These are phyloP conservation scores for Diogma glabrata DNA, from an alignment of 2,888 invertebrate species.

Conservation along the genomic window DNA sequence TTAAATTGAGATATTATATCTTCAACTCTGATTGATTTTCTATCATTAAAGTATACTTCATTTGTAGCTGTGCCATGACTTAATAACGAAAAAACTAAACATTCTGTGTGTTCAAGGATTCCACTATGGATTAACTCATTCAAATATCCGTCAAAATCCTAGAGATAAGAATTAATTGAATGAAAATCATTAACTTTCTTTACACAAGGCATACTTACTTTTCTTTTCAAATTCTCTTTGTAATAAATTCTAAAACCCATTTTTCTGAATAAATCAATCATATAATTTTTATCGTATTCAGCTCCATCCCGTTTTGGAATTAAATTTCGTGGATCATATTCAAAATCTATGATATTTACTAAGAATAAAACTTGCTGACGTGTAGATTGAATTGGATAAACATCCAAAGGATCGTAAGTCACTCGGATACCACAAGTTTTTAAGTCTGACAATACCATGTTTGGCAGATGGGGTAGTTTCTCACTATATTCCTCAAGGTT, in stretches of 20 bases:
- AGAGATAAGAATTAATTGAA: no score
- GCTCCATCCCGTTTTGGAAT: neutral
- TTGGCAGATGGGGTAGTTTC: neutral
- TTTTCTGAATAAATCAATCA: neutral
- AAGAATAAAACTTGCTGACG: neutral
- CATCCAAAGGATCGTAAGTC: neutral
- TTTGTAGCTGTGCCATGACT: neutral
- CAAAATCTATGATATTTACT: slow-evolving; percentile 2
- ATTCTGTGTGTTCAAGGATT: neutral
- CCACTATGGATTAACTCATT: neutral
- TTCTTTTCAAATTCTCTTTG: neutral
- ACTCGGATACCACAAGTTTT: neutral
- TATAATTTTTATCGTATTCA: neutral
- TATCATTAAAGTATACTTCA: slow-evolving; percentile 1
- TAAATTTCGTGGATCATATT: neutral
- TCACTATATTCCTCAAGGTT: neutral
- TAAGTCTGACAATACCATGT: neutral
- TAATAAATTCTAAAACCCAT: neutral
- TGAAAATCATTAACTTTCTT: no score
- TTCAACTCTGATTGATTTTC: neutral
- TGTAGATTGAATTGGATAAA: neutral
- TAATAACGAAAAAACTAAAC: neutral
- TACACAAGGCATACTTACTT: no score
- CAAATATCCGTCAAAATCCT: neutral
- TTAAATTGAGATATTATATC: neutral